A percentile compares a stretch with the other conserved stretches of the same genome.
Conservation (phyloP, 1,140 invertebrate species). For the Dreissena rostriformis region DNA sequence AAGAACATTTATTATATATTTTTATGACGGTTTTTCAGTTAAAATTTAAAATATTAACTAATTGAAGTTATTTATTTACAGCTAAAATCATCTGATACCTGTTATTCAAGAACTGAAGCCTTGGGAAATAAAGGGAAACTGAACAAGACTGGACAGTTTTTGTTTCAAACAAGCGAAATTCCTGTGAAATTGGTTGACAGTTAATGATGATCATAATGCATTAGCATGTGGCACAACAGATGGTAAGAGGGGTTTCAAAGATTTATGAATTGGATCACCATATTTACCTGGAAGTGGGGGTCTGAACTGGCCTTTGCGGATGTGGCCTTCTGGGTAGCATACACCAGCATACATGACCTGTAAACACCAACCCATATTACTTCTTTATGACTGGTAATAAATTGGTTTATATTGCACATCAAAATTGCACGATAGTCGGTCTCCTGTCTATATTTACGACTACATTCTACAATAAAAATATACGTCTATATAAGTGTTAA, state of each 20-base stretch:
- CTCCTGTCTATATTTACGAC: too few species aligned
- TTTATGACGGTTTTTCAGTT: neutral
- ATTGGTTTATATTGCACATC: too few species aligned
- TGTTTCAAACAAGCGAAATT: neutral
- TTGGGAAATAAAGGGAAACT: neutral
- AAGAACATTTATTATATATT: neutral
- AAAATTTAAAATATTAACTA: neutral
- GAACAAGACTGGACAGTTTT: neutral
- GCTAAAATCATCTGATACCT: neutral
- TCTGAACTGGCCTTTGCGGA: conserved; percentile 64
- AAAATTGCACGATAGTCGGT: too few species aligned
- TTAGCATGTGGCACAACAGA: neutral
- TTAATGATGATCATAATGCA: neutral
- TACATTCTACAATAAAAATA: neutral
- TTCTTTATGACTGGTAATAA: too few species aligned
- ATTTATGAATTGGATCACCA: conserved; percentile 55
- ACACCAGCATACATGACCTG: conserved; percentile 74
- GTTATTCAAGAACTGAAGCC: neutral
- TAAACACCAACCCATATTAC: neutral
- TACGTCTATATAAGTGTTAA: neutral
- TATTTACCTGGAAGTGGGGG: conserved; percentile 73
- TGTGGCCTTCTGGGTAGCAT: conserved; percentile 73
- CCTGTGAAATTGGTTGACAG: too few species aligned
- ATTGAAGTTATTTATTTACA: neutral
- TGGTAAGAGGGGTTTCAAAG: neutral